Evolutionary conservation across 2,888 invertebrate genomes (phyloP).

Genomic region (Hemicrepidius hirtus): DNA sequence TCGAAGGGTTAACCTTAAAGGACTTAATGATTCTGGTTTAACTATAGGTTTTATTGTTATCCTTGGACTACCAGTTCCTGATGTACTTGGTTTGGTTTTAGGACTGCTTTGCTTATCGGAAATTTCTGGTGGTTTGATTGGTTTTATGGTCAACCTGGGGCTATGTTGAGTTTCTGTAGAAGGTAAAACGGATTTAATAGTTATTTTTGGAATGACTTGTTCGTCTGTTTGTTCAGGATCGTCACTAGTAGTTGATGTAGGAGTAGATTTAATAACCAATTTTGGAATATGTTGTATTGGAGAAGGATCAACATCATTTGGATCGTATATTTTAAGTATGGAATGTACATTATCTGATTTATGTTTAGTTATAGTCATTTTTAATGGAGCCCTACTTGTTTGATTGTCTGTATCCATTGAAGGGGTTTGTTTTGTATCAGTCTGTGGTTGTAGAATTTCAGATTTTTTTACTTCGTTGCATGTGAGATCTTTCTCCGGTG

Average conservation of each 20-base stretch:
- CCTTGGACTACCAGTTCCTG: conserved; percentile 67
- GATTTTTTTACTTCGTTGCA: conserved; percentile 71
- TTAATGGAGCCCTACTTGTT: conserved; percentile 64
- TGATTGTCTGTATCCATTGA: conserved; percentile 54
- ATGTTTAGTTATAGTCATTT: conserved; percentile 71
- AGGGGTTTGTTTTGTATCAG: conserved; percentile 56
- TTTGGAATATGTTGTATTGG: conserved; percentile 38
- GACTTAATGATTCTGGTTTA: conserved; percentile 59
- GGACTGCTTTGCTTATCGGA: conserved; percentile 40
- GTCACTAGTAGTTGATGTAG: conserved; percentile 25
- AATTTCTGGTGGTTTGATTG: conserved; percentile 51
- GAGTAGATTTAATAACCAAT: conserved; percentile 56
- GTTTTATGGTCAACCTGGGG: conserved; percentile 64
- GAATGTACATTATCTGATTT: conserved; percentile 68
- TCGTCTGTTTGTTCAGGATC: conserved; percentile 62
- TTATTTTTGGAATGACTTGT: conserved; percentile 70
- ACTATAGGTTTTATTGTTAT: conserved; percentile 70
- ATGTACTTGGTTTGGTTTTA: conserved; percentile 34
- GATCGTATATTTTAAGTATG: conserved; percentile 69
- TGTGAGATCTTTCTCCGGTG: conserved; percentile 33
- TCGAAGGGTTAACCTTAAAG: conserved; percentile 72
- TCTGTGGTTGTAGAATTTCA: conserved; percentile 44
- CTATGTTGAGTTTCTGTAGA: conserved; percentile 59
- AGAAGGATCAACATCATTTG: conserved; percentile 57
- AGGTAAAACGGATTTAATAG: conserved; percentile 72